Conservation (phyloP, 1,140 invertebrate species). For the Akabosia matsudoensis region DNA sequence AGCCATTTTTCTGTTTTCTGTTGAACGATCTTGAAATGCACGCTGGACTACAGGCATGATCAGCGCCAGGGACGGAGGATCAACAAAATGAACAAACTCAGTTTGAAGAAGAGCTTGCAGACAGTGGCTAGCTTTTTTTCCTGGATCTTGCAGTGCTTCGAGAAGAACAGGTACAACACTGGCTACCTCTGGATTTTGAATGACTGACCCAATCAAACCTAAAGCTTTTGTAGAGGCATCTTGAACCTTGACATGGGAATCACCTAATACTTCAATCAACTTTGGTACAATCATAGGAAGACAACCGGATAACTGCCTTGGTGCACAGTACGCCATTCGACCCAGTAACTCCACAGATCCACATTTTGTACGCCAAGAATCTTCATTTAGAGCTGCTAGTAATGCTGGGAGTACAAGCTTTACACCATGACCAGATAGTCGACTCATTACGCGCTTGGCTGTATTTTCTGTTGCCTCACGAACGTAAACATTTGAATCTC, state of each 20-base stretch:
- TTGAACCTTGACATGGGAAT: conserved; percentile 98
- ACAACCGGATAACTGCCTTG: conserved; percentile 95
- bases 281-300: conserved; percentile 98
- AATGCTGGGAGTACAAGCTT: conserved; percentile 90
- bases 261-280: conserved; percentile 92
- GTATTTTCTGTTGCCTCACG: conserved; percentile 89
- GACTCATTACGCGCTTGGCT: conserved; percentile 79
- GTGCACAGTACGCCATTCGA: conserved; percentile 96
- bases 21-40: conserved; percentile 94
- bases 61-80: conserved; percentile 94
- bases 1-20: conserved; percentile 97
- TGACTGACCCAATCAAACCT: conserved; percentile 94
- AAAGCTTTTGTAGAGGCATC: conserved; percentile 91
- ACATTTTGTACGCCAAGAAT: conserved; percentile 98
- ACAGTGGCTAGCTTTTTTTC: conserved; percentile 87
- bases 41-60: conserved; percentile 99
- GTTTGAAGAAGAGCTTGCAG: conserved; percentile 90
- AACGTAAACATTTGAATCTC: conserved; percentile 87
- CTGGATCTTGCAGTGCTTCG: conserved; percentile 91
- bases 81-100: conserved; percentile 99
- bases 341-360: conserved; percentile 94
- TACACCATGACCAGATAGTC: conserved; percentile 92
- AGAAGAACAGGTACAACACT: conserved; percentile 43
- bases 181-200: conserved; percentile 97
- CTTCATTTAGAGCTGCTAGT: conserved; percentile 88